Conservation (phyloP, 53 echinoderm and acorn worm genomes). For the Zoroaster sp. region DNA sequence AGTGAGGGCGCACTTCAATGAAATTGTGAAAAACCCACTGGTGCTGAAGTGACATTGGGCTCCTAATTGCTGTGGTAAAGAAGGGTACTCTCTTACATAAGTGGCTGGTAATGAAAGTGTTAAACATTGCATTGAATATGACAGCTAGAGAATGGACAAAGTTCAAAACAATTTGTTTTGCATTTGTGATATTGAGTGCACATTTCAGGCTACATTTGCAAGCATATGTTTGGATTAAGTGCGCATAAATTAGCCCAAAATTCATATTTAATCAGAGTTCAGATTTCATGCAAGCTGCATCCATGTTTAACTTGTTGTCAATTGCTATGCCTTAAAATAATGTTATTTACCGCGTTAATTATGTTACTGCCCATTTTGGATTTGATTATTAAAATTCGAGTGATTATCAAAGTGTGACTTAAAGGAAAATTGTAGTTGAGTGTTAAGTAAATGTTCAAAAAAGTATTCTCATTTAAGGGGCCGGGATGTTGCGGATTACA, state of each 20-base stretch:
- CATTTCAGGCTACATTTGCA: neutral
- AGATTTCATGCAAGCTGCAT: neutral
- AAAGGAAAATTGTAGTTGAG: neutral
- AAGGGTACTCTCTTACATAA: too few relatives aligned
- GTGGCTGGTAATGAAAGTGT: too few relatives aligned
- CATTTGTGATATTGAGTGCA: neutral
- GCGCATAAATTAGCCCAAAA: neutral
- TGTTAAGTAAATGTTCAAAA: neutral
- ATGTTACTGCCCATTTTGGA: neutral
- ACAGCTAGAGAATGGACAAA: neutral
- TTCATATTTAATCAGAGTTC: neutral
- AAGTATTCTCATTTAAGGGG: neutral
- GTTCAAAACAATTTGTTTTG: neutral
- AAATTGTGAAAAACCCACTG: too few relatives aligned
- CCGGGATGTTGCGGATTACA: neutral
- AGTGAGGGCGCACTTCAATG: too few relatives aligned
- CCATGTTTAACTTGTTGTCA: neutral
- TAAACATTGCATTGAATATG: neutral
- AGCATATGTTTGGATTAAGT: neutral
- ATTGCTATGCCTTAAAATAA: neutral
- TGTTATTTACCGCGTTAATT: neutral
- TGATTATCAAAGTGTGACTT: neutral
- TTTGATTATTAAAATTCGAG: neutral
- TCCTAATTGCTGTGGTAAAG: too few relatives aligned
- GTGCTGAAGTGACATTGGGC: too few relatives aligned